A percentile compares a stretch with the other conserved stretches of the same genome.
phyloP scores from a whole-genome alignment of 2,888 invertebrate species.

The Stegana nigrithorax region DNA sequence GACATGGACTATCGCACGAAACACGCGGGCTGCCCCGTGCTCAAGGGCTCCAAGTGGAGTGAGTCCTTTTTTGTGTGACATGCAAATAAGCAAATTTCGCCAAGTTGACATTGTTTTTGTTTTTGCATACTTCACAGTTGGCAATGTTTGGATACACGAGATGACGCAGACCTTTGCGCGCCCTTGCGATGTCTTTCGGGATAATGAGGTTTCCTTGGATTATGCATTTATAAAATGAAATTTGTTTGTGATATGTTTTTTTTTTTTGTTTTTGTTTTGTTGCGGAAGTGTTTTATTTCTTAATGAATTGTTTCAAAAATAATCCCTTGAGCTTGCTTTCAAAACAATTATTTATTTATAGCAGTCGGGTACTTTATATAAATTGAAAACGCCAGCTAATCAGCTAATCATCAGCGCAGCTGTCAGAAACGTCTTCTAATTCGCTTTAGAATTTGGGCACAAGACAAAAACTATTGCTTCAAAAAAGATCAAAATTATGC shows the following conservation, averaged over 20 bases:
- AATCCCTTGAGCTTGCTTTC: too few relatives aligned
- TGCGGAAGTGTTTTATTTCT: too few relatives aligned
- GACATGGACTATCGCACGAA: slow-evolving; percentile 91
- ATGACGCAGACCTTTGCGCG: slow-evolving; percentile 81
- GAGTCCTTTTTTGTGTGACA: slow-evolving; percentile 35
- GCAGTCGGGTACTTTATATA: too few relatives aligned
- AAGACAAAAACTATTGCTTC: too few relatives aligned
- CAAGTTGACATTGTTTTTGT: background rate
- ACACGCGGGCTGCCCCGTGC: slow-evolving; percentile 97
- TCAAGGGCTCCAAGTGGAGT: slow-evolving; percentile 98
- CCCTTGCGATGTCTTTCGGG: slow-evolving; percentile 69
- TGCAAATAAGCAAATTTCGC: background rate
- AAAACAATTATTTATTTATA: too few relatives aligned
- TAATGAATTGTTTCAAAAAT: too few relatives aligned
- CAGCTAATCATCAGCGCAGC: too few relatives aligned
- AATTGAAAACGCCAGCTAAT: too few relatives aligned
- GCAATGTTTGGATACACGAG: slow-evolving; percentile 92
- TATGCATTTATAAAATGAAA: slow-evolving; percentile 53
- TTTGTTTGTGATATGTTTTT: slow-evolving; percentile 1
- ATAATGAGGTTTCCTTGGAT: slow-evolving; percentile 54
- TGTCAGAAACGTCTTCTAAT: too few relatives aligned
- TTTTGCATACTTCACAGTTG: slow-evolving; percentile 70
- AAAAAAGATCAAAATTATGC: too few relatives aligned
- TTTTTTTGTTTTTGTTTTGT: background rate
- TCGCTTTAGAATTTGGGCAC: too few relatives aligned